Percentiles rank a stretch among this genome's conserved stretches.
Evolutionary conservation across 2,888 invertebrate genomes (phyloP).

Genomic region (Acanthosoma haemorrhoidale): DNA sequence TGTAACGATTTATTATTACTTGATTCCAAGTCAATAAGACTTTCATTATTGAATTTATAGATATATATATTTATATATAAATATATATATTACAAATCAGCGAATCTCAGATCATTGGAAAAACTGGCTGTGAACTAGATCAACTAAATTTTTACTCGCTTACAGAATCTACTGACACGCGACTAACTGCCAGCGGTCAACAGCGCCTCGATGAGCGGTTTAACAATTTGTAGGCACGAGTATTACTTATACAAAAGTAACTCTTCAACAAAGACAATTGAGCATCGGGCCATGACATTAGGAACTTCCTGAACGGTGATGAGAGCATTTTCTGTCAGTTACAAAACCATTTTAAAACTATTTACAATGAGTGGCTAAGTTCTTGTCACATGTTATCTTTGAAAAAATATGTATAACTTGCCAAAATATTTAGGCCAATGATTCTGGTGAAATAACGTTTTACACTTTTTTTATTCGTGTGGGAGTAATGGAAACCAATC

Average conservation of each 20-base stretch:
- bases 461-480: no score
- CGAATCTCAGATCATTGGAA: constrained; percentile 26
- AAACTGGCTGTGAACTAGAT: constrained; percentile 31
- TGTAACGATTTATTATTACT: constrained; percentile 24
- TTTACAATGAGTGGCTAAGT: no score
- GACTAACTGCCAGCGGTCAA: constrained; percentile 37
- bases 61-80: background rate
- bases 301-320: background rate
- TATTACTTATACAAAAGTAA: constrained; percentile 34
- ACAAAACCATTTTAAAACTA: no score
- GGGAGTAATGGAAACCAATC: no score
- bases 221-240: constrained; percentile 41
- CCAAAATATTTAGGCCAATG: no score
- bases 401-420: no score
- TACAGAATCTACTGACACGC: constrained; percentile 36
- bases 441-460: no score
- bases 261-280: constrained; percentile 6
- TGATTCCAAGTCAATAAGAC: constrained; percentile 15
- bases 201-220: constrained; percentile 42
- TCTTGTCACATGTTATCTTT: no score
- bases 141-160: constrained; percentile 30
- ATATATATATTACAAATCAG: background rate
- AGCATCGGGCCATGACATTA: constrained; percentile 15
- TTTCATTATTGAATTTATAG: constrained; percentile 18
- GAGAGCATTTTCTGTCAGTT: no score